Evolutionary conservation across 2,888 invertebrate species (phyloP).

Genomic region (Papilio gigon): DNA sequence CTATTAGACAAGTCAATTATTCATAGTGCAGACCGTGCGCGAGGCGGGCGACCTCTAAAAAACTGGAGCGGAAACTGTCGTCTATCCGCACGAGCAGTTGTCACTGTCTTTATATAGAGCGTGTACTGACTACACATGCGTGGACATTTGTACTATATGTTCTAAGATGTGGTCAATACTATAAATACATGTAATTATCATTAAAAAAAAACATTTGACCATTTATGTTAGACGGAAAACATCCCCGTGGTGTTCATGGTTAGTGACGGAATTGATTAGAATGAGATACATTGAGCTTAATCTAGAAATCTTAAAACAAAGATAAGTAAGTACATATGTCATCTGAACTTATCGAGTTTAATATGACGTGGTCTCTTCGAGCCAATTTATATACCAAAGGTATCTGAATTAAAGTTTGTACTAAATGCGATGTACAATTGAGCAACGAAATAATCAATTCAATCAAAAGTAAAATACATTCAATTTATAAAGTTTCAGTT

Average conservation of each 20-base stretch:
- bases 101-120: slow-evolving; percentile 17
- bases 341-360: too few relatives aligned
- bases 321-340: too few relatives aligned
- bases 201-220: background rate
- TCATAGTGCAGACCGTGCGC: slow-evolving; percentile 25
- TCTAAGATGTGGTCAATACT: background rate
- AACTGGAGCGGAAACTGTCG: slow-evolving; percentile 42
- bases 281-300: too few relatives aligned
- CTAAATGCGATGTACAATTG: too few relatives aligned
- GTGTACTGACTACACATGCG: slow-evolving; percentile 1
- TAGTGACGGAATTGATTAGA: too few relatives aligned
- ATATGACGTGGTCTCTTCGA: too few relatives aligned
- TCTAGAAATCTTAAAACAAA: too few relatives aligned
- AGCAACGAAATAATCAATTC: too few relatives aligned
- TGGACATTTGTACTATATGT: background rate
- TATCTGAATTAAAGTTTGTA: too few relatives aligned
- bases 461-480: background rate
- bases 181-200: background rate
- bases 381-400: too few relatives aligned
- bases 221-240: too few relatives aligned
- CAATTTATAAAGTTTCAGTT: background rate
- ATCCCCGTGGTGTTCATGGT: too few relatives aligned
- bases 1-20: slow-evolving; percentile 33
- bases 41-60: slow-evolving; percentile 39
- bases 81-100: slow-evolving; percentile 34